Percentiles rank a stretch among this genome's conserved stretches.
These are phyloP conservation scores for Trichopria drosophilae DNA, from an alignment of 2,888 invertebrate genomes.

Conservation along the genomic window DNA sequence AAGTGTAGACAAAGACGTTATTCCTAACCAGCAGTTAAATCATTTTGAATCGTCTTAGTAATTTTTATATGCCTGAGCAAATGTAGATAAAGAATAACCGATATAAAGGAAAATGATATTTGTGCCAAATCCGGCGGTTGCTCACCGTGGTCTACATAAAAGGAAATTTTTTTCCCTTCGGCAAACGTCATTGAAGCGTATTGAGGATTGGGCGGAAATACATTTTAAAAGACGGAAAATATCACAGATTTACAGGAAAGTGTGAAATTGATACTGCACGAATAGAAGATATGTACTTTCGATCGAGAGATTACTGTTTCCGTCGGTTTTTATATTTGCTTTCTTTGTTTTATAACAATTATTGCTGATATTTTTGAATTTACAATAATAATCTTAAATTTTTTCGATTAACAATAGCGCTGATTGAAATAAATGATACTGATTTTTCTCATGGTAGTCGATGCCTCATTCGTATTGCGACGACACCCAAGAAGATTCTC, in stretches of 20 bases:
- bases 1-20: too few species aligned
- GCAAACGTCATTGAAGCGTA: slow-evolving; percentile 47
- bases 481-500: slow-evolving; percentile 45
- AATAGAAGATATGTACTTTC: too few species aligned
- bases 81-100: too few species aligned
- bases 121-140: slow-evolving; percentile 35
- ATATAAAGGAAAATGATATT: too few species aligned
- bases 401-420: slow-evolving; percentile 58
- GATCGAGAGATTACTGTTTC: too few species aligned
- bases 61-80: too few species aligned
- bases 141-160: slow-evolving; percentile 31
- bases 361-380: too few species aligned
- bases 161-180: slow-evolving; percentile 32
- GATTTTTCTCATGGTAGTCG: slow-evolving; percentile 43
- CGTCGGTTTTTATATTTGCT: too few species aligned
- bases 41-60: too few species aligned
- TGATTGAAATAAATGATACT: slow-evolving; percentile 56
- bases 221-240: slow-evolving; percentile 43
- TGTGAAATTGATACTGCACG: slow-evolving; percentile 51
- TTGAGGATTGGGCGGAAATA: slow-evolving; percentile 38
- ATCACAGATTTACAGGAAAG: slow-evolving; percentile 40
- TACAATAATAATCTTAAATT: too few species aligned
- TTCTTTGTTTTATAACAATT: too few species aligned
- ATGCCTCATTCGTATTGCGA: slow-evolving; percentile 39
- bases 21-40: too few species aligned